phyloP scores from a whole-genome alignment of 2,113 vertebrate genomes.

The Odontophorus gujanensis region DNA sequence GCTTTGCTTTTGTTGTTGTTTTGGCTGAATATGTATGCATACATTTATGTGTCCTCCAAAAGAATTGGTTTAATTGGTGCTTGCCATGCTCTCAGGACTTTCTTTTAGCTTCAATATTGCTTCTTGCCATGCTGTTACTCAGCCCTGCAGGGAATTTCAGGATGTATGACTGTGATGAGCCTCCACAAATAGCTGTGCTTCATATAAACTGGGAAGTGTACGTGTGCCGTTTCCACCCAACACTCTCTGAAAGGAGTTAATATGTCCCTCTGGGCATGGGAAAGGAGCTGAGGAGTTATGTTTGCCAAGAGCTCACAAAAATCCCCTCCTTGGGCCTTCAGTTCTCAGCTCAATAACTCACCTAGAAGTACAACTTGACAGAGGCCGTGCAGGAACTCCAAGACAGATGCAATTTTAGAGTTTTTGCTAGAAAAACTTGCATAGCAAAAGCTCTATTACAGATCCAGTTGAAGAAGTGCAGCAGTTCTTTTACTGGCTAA shows the following conservation, averaged over 20 bases:
- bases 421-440: not conserved
- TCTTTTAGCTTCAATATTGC: not conserved
- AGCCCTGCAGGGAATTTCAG: not conserved
- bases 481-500: not conserved
- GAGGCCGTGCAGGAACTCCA: accelerated
- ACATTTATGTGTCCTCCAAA: not conserved
- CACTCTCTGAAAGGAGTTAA: not conserved
- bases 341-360: not conserved
- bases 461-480: accelerated
- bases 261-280: accelerated
- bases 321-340: not conserved
- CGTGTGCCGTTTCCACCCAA: not conserved
- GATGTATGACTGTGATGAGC: not conserved
- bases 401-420: not conserved
- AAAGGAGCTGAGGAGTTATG: not conserved
- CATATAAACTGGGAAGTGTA: not conserved
- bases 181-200: not conserved
- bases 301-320: not conserved
- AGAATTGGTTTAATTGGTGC: not conserved
- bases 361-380: not conserved
- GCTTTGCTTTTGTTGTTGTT: not conserved
- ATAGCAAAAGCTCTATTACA: not conserved
- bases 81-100: not conserved
- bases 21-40: not conserved
- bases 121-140: not conserved